Evolutionary conservation across 2,888 invertebrate species (phyloP).

Genomic region (Lymantria monacha): DNA sequence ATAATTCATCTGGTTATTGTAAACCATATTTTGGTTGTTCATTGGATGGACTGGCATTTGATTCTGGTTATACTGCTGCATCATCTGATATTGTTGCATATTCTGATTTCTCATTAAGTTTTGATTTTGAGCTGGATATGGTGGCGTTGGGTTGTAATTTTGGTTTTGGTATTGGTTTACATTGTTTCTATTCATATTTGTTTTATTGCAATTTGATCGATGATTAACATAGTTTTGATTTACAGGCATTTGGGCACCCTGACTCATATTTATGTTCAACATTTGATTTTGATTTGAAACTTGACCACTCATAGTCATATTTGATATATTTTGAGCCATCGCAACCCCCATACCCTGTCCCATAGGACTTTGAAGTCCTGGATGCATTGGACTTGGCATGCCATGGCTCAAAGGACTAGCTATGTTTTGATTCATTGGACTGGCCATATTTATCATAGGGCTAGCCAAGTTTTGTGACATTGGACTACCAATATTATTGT

Average conservation of each 20-base stretch:
- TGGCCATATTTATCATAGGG: conserved; percentile 62
- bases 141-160: conserved; percentile 58
- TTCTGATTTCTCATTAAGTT: conserved; percentile 61
- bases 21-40: conserved; percentile 55
- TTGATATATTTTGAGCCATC: conserved; percentile 71
- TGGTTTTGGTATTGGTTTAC: conserved; percentile 67
- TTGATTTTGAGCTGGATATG: conserved; percentile 62
- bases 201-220: conserved; percentile 56
- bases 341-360: conserved; percentile 67
- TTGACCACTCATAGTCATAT: conserved; percentile 64
- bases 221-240: conserved; percentile 54
- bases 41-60: conserved; percentile 58
- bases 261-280: conserved; percentile 51
- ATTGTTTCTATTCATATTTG: conserved; percentile 56
- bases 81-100: conserved; percentile 66
- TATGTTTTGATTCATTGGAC: conserved; percentile 56
- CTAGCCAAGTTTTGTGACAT: conserved; percentile 68
- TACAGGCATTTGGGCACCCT: conserved; percentile 45
- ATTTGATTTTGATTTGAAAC: conserved; percentile 56
- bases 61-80: conserved; percentile 65
- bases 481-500: conserved; percentile 64
- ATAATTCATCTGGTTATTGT: conserved; percentile 64
- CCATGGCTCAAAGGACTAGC: conserved; percentile 71
- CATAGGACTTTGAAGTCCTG: conserved; percentile 70
- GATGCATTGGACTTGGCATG: conserved; percentile 73